Conservation (phyloP, 2,113 vertebrate species). For the Ivindomyrus marchei region DNA sequence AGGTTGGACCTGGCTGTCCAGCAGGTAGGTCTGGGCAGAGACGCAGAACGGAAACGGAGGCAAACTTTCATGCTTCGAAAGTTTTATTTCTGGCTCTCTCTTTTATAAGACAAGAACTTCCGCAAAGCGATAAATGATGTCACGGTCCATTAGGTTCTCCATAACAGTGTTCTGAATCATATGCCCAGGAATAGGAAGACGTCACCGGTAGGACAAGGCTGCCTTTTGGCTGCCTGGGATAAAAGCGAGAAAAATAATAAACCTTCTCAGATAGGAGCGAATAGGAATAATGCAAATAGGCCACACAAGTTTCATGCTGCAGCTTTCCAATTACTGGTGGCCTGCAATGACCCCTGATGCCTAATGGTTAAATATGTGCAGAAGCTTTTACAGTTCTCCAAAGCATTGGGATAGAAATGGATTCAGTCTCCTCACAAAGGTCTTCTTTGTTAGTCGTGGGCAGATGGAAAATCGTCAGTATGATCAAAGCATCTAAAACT, state of each 20-base stretch:
- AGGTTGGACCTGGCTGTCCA: slow-evolving; percentile 24
- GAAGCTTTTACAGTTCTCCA: neutral
- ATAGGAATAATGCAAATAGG: neutral
- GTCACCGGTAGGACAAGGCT: neutral
- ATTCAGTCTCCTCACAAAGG: neutral
- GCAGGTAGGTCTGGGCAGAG: slow-evolving; percentile 50
- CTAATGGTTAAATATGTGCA: neutral
- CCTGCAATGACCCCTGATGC: neutral
- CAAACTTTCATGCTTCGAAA: neutral
- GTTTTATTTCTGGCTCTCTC: neutral
- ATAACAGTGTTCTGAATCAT: slow-evolving; percentile 14
- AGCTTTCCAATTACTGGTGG: neutral
- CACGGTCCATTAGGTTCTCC: neutral
- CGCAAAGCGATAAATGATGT: neutral
- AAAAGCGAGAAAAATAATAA: slow-evolving; percentile 10
- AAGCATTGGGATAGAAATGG: neutral
- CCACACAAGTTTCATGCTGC: neutral
- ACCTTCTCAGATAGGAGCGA: neutral
- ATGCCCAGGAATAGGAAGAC: neutral
- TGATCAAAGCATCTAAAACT: neutral
- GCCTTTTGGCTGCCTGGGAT: slow-evolving; percentile 2
- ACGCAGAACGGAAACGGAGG: neutral
- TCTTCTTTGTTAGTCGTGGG: neutral
- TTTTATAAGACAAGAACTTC: neutral
- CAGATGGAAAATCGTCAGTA: neutral